These are phyloP conservation scores for Caenorhabditis inopinata DNA, from an alignment of 1,140 invertebrate species.

Conservation along the genomic window DNA sequence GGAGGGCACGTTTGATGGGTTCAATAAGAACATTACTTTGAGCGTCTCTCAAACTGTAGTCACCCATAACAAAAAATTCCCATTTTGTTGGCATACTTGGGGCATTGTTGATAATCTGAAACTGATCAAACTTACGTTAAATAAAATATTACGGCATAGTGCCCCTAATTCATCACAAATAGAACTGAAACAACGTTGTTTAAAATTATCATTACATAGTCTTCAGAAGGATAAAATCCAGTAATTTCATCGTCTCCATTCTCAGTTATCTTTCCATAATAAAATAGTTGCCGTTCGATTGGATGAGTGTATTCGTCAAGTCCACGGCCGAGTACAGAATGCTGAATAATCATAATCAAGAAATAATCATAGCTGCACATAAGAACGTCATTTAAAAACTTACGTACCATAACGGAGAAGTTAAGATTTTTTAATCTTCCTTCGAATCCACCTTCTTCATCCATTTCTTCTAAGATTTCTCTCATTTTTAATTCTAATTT, in stretches of 20 bases:
- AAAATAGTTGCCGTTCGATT: neutral
- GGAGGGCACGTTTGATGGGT: neutral
- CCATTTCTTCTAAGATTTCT: neutral
- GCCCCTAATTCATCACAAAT: neutral
- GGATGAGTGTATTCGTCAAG: neutral
- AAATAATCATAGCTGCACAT: neutral
- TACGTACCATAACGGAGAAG: neutral
- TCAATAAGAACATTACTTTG: neutral
- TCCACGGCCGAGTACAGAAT: neutral
- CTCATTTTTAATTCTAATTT: neutral
- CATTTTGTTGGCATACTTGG: neutral
- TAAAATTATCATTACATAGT: neutral
- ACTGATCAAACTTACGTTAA: too few relatives aligned
- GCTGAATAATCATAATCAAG: neutral
- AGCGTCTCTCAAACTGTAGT: neutral
- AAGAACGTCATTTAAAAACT: too few relatives aligned
- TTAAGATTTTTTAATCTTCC: neutral
- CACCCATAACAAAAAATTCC: neutral
- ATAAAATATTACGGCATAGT: too few relatives aligned
- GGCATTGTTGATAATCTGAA: neutral
- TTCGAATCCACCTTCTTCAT: neutral
- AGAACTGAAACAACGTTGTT: too few relatives aligned
- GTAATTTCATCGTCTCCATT: neutral
- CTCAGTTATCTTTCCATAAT: neutral
- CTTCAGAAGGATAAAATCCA: neutral